These are phyloP conservation scores for Lagorchestes hirsutus DNA, from an alignment of 2,797 vertebrate genomes.

Conservation along the genomic window DNA sequence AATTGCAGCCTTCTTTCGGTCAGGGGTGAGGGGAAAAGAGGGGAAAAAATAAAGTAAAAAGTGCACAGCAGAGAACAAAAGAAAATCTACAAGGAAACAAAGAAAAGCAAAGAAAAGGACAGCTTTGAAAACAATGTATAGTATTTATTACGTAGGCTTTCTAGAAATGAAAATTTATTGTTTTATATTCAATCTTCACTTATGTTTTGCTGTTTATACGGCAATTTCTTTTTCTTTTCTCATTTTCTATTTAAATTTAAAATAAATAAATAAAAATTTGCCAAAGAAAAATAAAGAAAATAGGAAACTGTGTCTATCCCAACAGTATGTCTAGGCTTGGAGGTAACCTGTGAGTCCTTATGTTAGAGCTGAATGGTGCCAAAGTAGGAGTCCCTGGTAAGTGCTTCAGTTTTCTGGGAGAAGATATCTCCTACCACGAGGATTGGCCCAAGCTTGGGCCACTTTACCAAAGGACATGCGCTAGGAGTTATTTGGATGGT, in stretches of 20 bases:
- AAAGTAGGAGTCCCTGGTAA: background rate
- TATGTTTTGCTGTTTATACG: background rate
- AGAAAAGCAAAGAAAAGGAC: background rate
- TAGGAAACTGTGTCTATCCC: background rate
- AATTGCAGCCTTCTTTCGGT: background rate
- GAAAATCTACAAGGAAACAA: background rate
- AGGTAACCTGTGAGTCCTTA: background rate
- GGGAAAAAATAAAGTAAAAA: no score
- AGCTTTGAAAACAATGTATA: background rate
- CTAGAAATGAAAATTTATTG: background rate
- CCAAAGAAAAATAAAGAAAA: background rate
- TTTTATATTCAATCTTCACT: background rate
- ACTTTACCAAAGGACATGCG: background rate
- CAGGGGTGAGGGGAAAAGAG: no score
- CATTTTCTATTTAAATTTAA: background rate
- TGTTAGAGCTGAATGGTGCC: background rate
- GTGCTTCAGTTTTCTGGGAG: background rate
- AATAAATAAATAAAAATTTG: background rate
- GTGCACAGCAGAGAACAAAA: background rate
- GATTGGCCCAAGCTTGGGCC: background rate
- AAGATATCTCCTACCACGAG: background rate
- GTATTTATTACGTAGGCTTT: background rate
- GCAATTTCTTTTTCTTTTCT: background rate
- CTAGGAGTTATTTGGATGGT: background rate
- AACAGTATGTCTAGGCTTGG: background rate